A percentile compares a stretch with the other conserved stretches of the same genome.
phyloP scores from a whole-genome alignment of 2,888 invertebrate genomes.

The Tupiocoris notatus region DNA sequence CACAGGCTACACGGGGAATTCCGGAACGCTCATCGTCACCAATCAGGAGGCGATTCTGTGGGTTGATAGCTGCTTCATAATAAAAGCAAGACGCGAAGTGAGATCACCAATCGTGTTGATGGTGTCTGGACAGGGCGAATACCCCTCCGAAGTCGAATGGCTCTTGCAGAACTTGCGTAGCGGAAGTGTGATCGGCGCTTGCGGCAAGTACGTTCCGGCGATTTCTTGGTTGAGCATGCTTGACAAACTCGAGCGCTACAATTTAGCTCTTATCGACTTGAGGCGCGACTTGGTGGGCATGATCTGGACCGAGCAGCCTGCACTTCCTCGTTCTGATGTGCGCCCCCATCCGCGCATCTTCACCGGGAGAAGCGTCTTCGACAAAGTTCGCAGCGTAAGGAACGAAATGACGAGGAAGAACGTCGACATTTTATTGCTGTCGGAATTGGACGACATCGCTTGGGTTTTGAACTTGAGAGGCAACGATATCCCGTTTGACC shows the following conservation, averaged over 20 bases:
- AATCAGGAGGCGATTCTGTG: constrained; percentile 79
- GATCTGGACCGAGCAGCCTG: constrained; percentile 59
- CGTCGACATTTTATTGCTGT: constrained; percentile 66
- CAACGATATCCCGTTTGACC: constrained; percentile 83
- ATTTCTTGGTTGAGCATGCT: constrained; percentile 64
- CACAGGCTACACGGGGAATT: constrained; percentile 86
- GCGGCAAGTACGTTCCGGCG: constrained; percentile 69
- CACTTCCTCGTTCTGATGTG: constrained; percentile 56
- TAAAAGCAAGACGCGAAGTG: constrained; percentile 83
- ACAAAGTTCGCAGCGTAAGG: constrained; percentile 68
- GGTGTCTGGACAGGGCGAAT: constrained; percentile 60
- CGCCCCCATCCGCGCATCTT: constrained; percentile 63
- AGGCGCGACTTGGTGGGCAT: constrained; percentile 70
- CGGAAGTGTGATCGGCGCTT: constrained; percentile 72
- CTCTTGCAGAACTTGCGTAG: constrained; percentile 62
- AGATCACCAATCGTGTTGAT: constrained; percentile 87
- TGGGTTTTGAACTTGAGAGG: constrained; percentile 83
- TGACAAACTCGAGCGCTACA: constrained; percentile 62
- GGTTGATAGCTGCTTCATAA: constrained; percentile 96
- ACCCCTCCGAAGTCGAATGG: constrained; percentile 62
- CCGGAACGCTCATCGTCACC: constrained; percentile 78
- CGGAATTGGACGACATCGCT: constrained; percentile 82
- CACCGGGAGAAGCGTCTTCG: constrained; percentile 63
- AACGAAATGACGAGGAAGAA: constrained; percentile 66
- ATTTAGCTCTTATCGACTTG: constrained; percentile 68